Evolutionary conservation across 1,140 invertebrate genomes (phyloP), one percentile per base, ranked within the genome.

Genomic region (Tetranychus cinnabarinus): DNA sequence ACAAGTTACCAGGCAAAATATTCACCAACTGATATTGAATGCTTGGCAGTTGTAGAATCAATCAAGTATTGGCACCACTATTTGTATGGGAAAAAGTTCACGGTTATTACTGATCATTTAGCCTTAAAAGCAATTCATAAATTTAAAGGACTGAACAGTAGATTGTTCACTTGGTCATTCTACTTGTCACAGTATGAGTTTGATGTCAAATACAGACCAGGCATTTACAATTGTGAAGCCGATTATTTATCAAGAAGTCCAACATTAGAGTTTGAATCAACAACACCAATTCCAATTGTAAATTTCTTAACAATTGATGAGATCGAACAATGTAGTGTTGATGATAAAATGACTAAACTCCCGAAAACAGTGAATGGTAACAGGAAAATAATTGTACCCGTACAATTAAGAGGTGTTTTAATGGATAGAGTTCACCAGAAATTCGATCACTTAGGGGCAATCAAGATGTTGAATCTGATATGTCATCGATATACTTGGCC

Each of bases 11-110:
- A 80, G 66, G 65, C 67, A 63, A 74, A 74, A n/a, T 80, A 79
- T 65, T 67, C 69, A 23, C 72, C 77, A 61, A 66, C 77, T 4
- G 76, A 81, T 45, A 74, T 73, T 65, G 78, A 80, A 67, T 75
- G 70, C 0, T 67, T 75, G 12, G 69, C 72, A 4, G 71, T 79
- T 45, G 62, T 76, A 50, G 75, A 70, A 68, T 73, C 71, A n/a
- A 62, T 76, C 55, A 65, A 68, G 70, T 65, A 73, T 61, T 78
- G 78, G 64, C 72, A 78, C 60, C 65, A 78, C 52, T 78, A 75
- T 62, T 57, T 77, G 15, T 74, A 69, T 65, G 74, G 72, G 8
- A 58, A 68, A 12, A 59, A 67, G 15, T 74, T 77, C 58, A 66
- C 63, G 2, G 64, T 77, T 31, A 47, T 69, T 34, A 77, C 75